Evolutionary conservation across 2,797 vertebrate species (phyloP), one percentile per base, ranked within the genome.

Genomic region (Enteromius thamalakanensis): DNA sequence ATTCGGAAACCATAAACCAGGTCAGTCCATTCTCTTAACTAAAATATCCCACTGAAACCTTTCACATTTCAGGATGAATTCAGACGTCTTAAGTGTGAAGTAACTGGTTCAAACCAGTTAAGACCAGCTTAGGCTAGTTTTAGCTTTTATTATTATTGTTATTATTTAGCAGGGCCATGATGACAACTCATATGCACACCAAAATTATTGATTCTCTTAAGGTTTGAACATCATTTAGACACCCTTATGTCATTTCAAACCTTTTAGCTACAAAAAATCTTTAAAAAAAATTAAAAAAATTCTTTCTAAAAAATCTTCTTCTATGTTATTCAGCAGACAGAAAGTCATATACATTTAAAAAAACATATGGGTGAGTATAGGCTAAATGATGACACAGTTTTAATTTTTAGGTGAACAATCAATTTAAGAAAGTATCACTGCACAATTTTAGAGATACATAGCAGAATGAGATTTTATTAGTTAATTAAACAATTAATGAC

Each of bases 41-140:
- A 68, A n/a, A 69, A 53, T 53, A 34, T 53, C 29, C 9, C 11
- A 51, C 45, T 51, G 17, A 9, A 51, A 32, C 8, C 1, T 6
- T 74, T 53, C 26, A 17, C 47, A 53, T 79, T 69, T 69, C 65
- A 72, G 42, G 19, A 72, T 40, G 11, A 26, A 6, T 67, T 17
- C 29, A 79, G 2, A 17, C 10, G 37, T 69, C 17, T 17, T 42
- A 42, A 42, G 42, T 10, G 9, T 42, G 40, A 42, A 42, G 40
- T 42, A 42, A 42, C 40, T 42, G 40, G 40, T 42, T 42, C 42
- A 42, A 53, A 53, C 51, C 19, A n/a, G 21, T 9, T 55, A 55
- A 55, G 0, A 58, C 53, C 53, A 58, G 53, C 53, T 58, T n/a
- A 53, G 51, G 17, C 19, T 21, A 19, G 51, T 3, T 55, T 55